Percentiles rank a stretch among this genome's conserved stretches.
Conservation (phyloP, 2,888 invertebrate species). For the Oeneis ivallda region DNA sequence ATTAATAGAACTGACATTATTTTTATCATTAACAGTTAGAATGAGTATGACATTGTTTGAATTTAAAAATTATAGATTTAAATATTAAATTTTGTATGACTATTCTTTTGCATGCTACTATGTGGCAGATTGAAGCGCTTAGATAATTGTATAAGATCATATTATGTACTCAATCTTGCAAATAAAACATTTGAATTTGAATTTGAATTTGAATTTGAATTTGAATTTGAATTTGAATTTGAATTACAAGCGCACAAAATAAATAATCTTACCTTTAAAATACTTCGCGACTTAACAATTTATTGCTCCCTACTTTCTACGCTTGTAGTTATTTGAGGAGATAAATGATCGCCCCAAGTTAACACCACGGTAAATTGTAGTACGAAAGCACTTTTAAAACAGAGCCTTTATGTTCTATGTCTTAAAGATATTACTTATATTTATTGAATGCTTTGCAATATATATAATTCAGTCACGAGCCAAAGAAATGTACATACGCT, state of each 20-base stretch:
- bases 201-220: too few species aligned
- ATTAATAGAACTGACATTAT: too few species aligned
- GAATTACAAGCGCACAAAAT: conserved; percentile 15
- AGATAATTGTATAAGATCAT: too few species aligned
- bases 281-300: conserved; percentile 28
- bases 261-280: conserved; percentile 28
- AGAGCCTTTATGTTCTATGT: conserved; percentile 2
- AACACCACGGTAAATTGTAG: conserved; percentile 19
- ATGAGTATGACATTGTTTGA: too few species aligned
- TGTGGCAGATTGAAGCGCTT: too few species aligned
- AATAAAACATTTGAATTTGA: too few species aligned
- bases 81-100: too few species aligned
- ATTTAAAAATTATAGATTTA: too few species aligned
- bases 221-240: too few species aligned
- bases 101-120: too few species aligned
- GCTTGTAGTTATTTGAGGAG: conserved; percentile 36
- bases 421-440: conserved; percentile 16
- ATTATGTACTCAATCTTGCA: too few species aligned
- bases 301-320: conserved; percentile 32
- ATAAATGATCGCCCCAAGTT: conserved; percentile 32
- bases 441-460: conserved; percentile 14
- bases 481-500: not conserved
- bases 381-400: conserved; percentile 21
- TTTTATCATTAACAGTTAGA: too few species aligned
- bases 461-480: not conserved